Base-by-base conservation (phyloP, 1,140 invertebrate species). In the Dinothrombium tinctorium region DNA sequence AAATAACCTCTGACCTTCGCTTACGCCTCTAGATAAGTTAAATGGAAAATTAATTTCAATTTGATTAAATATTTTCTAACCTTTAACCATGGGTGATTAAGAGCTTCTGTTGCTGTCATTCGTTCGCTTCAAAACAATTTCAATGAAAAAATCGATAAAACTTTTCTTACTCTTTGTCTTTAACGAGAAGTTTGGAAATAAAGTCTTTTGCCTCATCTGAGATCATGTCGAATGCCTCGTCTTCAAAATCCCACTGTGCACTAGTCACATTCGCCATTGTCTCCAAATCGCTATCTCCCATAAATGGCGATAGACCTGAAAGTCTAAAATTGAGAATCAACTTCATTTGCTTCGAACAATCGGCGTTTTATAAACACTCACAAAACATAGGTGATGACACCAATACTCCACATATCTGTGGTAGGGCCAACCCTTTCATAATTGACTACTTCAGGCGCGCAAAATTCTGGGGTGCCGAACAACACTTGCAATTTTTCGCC, bases 391-490 rank as follows among this genome's bases (percentile, higher is more conserved):
- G 79, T 86, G 49, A 95, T 90, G 40, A 96, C 87, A 40, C 89
- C 89, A 24, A 94, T 72, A 33, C 81, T 89, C 90, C 90, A 98
- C 79, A 95, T 87, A 53, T 96, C 89, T 0, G 87, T 92, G 14
- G 21, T 29, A 22, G 37, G 89, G 33, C 80, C 75, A 49, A 96
- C 89, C 57, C 78, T 74, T 55, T 96, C 89, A 60, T 92, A 96
- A 61, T 94, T 95, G 1, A 98, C 83, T 6, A 96, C 86, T 69
- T 96, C 90, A 1, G 90, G 90, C 0, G 89, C 87, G 7, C 94
- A 86, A 60, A 98, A 96, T 61, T 96, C 90, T 0, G 89, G 86
- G 2, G 89, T 96, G n/a, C 89, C 89, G 57, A 94, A 95, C 26
- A 95, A n/a, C 0, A 54, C 49, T 32, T 54, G 52, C 4, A 96